phyloP scores from a whole-genome alignment of 1,140 invertebrate species.

The Cepaea nemoralis region DNA sequence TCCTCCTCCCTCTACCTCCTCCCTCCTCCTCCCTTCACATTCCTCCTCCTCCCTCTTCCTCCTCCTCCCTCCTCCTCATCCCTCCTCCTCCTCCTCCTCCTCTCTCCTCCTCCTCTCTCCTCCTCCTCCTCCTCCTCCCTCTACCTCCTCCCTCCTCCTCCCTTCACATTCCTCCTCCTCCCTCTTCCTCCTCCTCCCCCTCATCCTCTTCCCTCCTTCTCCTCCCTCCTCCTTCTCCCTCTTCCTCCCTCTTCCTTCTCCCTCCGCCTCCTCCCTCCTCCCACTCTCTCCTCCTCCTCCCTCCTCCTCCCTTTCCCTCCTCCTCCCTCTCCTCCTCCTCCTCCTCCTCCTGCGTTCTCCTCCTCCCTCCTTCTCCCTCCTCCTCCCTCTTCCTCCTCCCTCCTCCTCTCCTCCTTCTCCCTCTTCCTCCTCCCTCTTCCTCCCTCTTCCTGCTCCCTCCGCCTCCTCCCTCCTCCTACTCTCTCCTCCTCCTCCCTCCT shows the following conservation, averaged over 20 bases:
- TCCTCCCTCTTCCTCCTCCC: not conserved
- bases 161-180: too few species aligned
- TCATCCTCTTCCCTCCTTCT: not conserved
- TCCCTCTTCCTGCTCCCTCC: too few species aligned
- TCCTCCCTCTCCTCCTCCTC: too few species aligned
- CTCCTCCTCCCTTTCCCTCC: not conserved
- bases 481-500: not conserved
- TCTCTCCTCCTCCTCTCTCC: not conserved
- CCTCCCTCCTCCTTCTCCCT: not conserved
- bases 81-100: too few species aligned
- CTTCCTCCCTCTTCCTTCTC: not conserved
- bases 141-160: not conserved
- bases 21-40: too few species aligned
- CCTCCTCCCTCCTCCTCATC: too few species aligned
- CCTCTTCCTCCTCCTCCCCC: not conserved
- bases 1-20: too few species aligned
- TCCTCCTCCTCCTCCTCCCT: not conserved
- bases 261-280: too few species aligned
- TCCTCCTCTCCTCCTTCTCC: not conserved
- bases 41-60: too few species aligned
- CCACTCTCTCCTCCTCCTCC: too few species aligned
- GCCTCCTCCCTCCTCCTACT: too few species aligned
- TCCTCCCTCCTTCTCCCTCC: not conserved
- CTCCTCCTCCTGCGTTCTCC: not conserved
- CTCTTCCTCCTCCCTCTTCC: not conserved